Conservation (phyloP, 2,888 invertebrate species). For the Neoitamus cyanurus region DNA sequence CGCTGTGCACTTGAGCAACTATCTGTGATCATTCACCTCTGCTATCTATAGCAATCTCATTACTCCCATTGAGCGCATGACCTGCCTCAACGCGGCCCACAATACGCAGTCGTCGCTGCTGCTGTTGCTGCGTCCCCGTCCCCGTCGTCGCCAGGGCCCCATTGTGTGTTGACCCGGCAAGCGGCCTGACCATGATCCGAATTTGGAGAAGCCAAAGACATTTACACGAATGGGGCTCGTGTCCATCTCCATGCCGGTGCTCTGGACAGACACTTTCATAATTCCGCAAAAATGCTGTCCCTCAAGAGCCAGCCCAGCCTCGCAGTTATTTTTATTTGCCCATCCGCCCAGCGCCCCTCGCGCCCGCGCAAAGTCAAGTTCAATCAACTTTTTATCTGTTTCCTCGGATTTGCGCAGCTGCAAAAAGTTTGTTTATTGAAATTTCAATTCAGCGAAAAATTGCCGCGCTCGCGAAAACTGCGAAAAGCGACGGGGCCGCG, state of each 20-base stretch:
- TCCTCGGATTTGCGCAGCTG: constrained; percentile 22
- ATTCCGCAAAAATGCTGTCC: neutral
- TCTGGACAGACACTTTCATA: constrained; percentile 17
- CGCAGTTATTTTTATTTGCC: neutral
- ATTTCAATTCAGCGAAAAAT: constrained; percentile 29
- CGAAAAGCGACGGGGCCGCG: neutral
- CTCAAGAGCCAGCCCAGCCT: neutral
- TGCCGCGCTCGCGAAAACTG: neutral
- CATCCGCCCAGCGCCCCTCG: neutral
- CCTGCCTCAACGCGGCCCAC: constrained; percentile 29
- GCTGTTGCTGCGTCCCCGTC: neutral
- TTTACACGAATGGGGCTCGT: neutral
- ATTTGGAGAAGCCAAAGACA: neutral
- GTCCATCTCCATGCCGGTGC: neutral
- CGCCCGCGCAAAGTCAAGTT: constrained; percentile 27
- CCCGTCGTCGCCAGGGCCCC: neutral
- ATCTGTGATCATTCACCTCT: constrained; percentile 38
- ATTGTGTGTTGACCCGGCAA: constrained; percentile 16
- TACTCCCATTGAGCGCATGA: constrained; percentile 16
- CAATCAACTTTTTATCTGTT: constrained; percentile 43
- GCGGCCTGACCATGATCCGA: constrained; percentile 27
- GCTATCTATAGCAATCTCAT: constrained; percentile 34
- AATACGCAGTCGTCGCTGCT: constrained; percentile 9
- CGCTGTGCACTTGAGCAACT: constrained; percentile 15
- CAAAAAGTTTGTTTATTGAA: constrained; percentile 34